phyloP scores from a whole-genome alignment of 2,888 invertebrate species.

The Alcis repandata region DNA sequence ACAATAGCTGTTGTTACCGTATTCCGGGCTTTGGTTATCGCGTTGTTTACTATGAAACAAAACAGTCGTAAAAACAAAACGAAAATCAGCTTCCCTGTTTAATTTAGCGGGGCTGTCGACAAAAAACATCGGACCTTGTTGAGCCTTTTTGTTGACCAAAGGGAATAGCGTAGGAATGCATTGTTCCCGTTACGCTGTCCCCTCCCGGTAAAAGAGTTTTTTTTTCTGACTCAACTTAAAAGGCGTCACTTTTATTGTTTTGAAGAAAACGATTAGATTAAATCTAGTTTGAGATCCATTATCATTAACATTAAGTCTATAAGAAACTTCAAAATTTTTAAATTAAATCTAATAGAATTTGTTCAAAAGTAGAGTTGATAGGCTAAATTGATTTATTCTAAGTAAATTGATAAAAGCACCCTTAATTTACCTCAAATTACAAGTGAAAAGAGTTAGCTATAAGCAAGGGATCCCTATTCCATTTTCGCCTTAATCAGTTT shows the following conservation, averaged over 20 bases:
- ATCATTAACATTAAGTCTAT: neutral
- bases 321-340: neutral
- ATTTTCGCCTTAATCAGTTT: constrained; percentile 71
- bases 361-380: neutral
- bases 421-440: constrained; percentile 56
- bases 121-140: constrained; percentile 78
- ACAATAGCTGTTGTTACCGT: constrained; percentile 52
- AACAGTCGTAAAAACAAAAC: constrained; percentile 67
- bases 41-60: constrained; percentile 66
- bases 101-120: constrained; percentile 82
- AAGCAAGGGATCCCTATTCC: constrained; percentile 54
- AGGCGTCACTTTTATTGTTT: constrained; percentile 6
- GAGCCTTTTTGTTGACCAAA: constrained; percentile 79
- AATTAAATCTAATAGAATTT: neutral
- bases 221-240: constrained; percentile 9
- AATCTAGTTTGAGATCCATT: neutral
- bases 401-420: constrained; percentile 68
- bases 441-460: constrained; percentile 35
- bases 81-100: constrained; percentile 81
- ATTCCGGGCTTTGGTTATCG: constrained; percentile 58
- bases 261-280: neutral
- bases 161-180: constrained; percentile 81
- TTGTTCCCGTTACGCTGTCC: constrained; percentile 78
- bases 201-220: constrained; percentile 41
- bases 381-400: constrained; percentile 14